These are phyloP conservation scores for Actinemys pallida DNA, from an alignment of 2,113 vertebrate species.

Conservation along the genomic window DNA sequence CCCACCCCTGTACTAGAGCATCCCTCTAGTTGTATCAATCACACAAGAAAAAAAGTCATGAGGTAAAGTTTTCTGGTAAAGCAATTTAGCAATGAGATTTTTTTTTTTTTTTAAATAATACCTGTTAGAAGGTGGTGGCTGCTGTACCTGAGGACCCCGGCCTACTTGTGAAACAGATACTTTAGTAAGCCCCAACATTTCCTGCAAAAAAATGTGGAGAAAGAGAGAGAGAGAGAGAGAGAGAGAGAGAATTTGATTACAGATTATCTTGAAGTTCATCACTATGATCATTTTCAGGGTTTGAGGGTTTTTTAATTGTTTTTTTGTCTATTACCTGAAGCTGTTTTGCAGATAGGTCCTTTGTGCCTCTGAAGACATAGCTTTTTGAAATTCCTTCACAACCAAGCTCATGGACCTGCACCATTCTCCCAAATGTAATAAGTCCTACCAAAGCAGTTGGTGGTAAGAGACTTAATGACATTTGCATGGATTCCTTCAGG, in stretches of 20 bases:
- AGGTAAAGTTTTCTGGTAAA: not conserved
- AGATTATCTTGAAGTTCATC: not conserved
- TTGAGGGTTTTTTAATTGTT: not conserved
- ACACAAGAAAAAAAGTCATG: not conserved
- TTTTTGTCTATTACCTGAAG: constrained; percentile 86
- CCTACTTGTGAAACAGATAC: constrained; percentile 86
- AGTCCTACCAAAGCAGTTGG: constrained; percentile 95
- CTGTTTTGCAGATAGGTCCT: constrained; percentile 95
- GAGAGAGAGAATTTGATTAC: not conserved
- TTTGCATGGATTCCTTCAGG: constrained; percentile 97
- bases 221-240: too few species aligned
- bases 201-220: constrained; percentile 74
- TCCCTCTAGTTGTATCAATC: not conserved
- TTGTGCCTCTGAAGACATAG: constrained; percentile 97
- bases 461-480: constrained; percentile 96
- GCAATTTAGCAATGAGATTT: not conserved
- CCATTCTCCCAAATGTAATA: constrained; percentile 98
- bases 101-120: constrained; percentile 56
- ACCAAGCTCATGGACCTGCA: constrained; percentile 97
- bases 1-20: not conserved
- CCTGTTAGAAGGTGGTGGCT: constrained; percentile 94
- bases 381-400: constrained; percentile 99
- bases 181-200: constrained; percentile 96
- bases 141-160: constrained; percentile 87
- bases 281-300: not conserved